Base-by-base conservation (phyloP, 2,797 vertebrate genomes). In the Rhinatrema bivittatum region DNA sequence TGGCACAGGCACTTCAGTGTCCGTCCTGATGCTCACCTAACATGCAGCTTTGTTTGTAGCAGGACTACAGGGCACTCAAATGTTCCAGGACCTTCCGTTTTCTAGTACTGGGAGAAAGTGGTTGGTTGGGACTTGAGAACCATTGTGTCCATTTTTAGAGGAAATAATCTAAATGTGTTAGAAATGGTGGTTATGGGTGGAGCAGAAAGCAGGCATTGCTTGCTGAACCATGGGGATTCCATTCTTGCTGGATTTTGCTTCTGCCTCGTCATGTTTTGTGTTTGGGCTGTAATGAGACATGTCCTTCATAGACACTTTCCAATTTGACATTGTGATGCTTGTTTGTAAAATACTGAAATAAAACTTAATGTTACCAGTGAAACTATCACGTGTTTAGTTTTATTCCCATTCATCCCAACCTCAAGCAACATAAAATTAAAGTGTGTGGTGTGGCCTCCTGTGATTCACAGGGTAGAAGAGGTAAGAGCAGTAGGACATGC, bases 341-440 rank as follows among this genome's bases (percentile, higher is more conserved):
- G 41, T 54, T 66, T 82, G 74, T 82, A 73, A 60, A 65, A 53
- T 62, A 50, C 62, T 76, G 41, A 71, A 82, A 85, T 82, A 82
- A 85, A 43, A 83, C 71, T 70, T 82, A 62, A 47, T 68, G 68
- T 70, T 65, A 45, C 47, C 19, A 38, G 22, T 6, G 0, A 53
- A 35, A 1, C 9, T 45, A n/a, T n/a, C n/a, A n/a, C n/a, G n/a
- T n/a, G n/a, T n/a, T n/a, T n/a, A n/a, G n/a, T n/a, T n/a, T n/a
- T n/a, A n/a, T n/a, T n/a, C n/a, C n/a, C n/a, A n/a, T n/a, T n/a
- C n/a, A n/a, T n/a, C n/a, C n/a, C n/a, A n/a, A n/a, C n/a, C n/a
- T n/a, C n/a, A n/a, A n/a, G n/a, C n/a, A n/a, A n/a, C n/a, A n/a
- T n/a, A n/a, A n/a, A n/a, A n/a, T n/a, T n/a, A n/a, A n/a, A n/a